Base-by-base conservation (phyloP, 1,140 invertebrate genomes). In the Fopius arisanus region DNA sequence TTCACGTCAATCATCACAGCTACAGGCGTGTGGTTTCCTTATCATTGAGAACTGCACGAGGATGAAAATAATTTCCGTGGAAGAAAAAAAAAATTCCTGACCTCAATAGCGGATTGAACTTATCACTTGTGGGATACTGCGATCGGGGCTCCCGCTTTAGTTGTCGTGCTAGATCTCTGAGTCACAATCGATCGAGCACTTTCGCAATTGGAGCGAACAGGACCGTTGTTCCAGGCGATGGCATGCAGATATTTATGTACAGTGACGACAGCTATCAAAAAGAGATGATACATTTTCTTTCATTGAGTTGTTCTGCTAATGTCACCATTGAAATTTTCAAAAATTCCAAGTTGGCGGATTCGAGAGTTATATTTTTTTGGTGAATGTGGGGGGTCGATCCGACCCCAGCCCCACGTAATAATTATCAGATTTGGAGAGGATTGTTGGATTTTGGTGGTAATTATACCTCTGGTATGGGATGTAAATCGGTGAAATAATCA, bases 171-270 rank as follows among this genome's bases (percentile, higher is more conserved):
- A 72, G 21, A 65, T 72, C 10, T 66, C 66, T 72, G 54, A 59
- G 54, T 59, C 54, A 59, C 54, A 59, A 59, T 59, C 63, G 63
- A 72, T 72, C 41, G 70, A 72, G 29, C 41, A 19, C 19, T 72
- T 72, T 67, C 41, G 70, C 62, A 72, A 72, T 23, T 72, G 41
- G 70, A 72, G 70, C 70, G 70, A 67, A 72, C 51, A 66, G 40
- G n/a, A 28, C 70, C 70, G 43, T 72, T 72, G 63, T 72, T 41
- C 41, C 41, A 31, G 19, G 26, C 54, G 54, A 26, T 31, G 23
- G 16, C 14, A 72, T 43, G n/a, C n/a, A n/a, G n/a, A n/a, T n/a
- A n/a, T n/a, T n/a, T n/a, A n/a, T n/a, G n/a, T n/a, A n/a, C n/a
- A n/a, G n/a, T n/a, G n/a, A n/a, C n/a, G n/a, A n/a, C n/a, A 6